These are phyloP conservation scores for Palythoa caribaeorum DNA, from an alignment of 92 coral and sea anemone genomes.

Conservation along the genomic window DNA sequence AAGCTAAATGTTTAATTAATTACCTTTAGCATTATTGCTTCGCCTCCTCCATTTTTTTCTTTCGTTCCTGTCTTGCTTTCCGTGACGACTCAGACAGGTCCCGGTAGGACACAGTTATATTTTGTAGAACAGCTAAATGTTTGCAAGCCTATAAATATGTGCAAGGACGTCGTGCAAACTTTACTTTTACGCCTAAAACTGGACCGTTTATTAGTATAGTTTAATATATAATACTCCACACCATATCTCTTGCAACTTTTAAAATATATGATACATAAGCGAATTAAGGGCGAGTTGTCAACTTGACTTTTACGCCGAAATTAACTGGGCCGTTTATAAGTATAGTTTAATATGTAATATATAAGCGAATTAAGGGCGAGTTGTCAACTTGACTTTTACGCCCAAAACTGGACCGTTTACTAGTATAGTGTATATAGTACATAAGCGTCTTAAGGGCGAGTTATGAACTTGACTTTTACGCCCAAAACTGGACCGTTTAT, in stretches of 20 bases:
- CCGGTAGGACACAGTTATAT: conserved; percentile 8
- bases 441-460: background rate
- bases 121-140: conserved; percentile 15
- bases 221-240: no score
- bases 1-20: no score
- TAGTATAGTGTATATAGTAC: background rate
- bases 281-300: background rate
- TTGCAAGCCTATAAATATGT: conserved; percentile 31
- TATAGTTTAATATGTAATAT: background rate
- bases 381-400: background rate
- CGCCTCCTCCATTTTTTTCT: no score
- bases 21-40: no score
- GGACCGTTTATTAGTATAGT: background rate
- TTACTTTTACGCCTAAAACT: background rate
- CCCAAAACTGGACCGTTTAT: background rate
- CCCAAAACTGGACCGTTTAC: background rate
- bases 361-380: background rate
- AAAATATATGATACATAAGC: background rate
- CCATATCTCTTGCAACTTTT: no score
- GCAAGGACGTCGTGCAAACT: conserved; percentile 9
- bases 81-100: background rate
- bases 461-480: no score
- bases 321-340: background rate
- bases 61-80: conserved; percentile 5
- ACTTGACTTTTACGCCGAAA: background rate